Evolutionary conservation across 2,113 vertebrate genomes (phyloP).

Genomic region (Quiscalus mexicanus): DNA sequence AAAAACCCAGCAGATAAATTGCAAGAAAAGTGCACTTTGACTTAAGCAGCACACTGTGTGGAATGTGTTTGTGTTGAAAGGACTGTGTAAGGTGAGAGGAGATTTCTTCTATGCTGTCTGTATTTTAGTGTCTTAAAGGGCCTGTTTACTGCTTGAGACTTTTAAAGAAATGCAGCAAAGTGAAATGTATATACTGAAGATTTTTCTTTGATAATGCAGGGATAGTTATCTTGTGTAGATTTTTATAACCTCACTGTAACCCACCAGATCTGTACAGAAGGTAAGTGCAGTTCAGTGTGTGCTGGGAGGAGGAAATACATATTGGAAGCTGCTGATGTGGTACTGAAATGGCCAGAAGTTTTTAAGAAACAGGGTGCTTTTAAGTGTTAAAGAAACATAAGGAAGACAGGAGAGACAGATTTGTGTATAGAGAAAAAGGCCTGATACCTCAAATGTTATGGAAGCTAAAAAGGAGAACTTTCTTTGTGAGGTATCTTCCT

Average conservation of each 20-base stretch:
- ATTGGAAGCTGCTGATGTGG: background rate
- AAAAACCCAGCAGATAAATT: constrained; percentile 53
- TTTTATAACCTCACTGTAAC: background rate
- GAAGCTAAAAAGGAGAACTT: background rate
- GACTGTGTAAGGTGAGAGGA: background rate
- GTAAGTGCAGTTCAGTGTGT: background rate
- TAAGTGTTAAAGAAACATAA: background rate
- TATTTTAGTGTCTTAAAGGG: background rate
- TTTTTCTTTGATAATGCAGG: background rate
- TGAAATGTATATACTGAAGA: accelerated
- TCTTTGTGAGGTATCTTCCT: background rate
- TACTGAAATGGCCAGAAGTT: background rate
- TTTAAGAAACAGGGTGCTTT: background rate
- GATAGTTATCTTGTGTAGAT: background rate
- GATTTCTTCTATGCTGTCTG: background rate
- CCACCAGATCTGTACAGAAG: background rate
- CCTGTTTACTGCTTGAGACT: background rate
- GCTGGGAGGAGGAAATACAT: background rate
- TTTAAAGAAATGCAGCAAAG: background rate
- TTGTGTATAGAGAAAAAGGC: accelerated
- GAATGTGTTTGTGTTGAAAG: background rate
- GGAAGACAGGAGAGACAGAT: background rate
- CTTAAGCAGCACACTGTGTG: background rate
- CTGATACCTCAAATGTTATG: background rate
- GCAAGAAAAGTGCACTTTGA: constrained; percentile 55